Conservation (phyloP, 1,140 invertebrate species). For the Drosophila nigrodunni region DNA sequence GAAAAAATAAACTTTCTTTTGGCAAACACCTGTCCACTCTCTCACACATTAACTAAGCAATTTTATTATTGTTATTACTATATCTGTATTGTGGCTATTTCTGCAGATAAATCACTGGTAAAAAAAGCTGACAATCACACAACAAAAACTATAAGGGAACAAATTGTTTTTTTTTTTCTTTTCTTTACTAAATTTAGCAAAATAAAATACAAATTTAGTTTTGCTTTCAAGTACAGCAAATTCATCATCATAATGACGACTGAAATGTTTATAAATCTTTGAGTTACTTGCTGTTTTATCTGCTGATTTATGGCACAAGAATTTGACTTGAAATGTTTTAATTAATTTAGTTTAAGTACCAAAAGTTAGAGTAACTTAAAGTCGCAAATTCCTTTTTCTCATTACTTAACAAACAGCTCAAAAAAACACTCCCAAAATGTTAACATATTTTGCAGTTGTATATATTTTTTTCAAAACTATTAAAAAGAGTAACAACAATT, state of each 20-base stretch:
- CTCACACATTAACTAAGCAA: conserved; percentile 14
- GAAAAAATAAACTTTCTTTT: conserved; percentile 40
- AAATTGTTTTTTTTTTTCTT: conserved; percentile 21
- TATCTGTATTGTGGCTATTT: conserved; percentile 6
- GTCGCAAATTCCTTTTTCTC: neutral
- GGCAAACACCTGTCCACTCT: conserved; percentile 34
- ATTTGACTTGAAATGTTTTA: conserved; percentile 4
- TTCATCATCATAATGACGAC: conserved; percentile 38
- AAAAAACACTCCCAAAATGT: conserved; percentile 31
- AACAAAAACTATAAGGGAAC: conserved; percentile 9
- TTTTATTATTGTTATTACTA: conserved; percentile 17
- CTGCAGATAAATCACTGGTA: conserved; percentile 35
- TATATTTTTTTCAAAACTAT: conserved; percentile 31
- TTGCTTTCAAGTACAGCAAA: conserved; percentile 34
- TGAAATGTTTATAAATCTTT: conserved; percentile 43
- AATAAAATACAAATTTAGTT: neutral
- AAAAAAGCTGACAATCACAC: conserved; percentile 32
- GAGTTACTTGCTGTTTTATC: conserved; percentile 16
- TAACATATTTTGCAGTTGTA: conserved; percentile 31
- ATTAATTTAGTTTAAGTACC: neutral
- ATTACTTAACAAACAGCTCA: conserved; percentile 17
- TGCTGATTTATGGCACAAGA: conserved; percentile 5
- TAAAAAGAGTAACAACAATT: conserved; percentile 58
- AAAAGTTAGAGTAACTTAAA: no score
- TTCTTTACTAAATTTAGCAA: neutral